phyloP scores from a whole-genome alignment of 2,797 vertebrate genomes.

The Liasis olivaceus region DNA sequence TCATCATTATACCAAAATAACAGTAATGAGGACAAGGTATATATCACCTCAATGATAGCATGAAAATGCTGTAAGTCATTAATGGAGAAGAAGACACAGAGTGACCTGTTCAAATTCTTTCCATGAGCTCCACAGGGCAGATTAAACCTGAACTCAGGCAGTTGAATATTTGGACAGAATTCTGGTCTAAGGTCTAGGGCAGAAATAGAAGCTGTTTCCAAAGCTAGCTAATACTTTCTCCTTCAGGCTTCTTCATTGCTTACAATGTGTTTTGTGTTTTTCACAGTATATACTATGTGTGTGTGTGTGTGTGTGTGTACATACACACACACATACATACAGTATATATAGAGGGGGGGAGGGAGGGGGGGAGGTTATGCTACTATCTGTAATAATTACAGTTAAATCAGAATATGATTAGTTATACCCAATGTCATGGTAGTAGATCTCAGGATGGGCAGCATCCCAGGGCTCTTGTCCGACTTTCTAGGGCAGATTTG shows the following conservation, averaged over 20 bases:
- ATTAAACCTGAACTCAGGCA: neutral
- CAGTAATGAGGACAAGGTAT: neutral
- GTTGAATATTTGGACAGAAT: neutral
- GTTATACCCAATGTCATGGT: neutral
- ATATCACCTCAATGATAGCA: neutral
- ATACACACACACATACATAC: too few relatives aligned
- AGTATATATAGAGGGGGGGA: too few relatives aligned
- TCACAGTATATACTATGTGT: neutral
- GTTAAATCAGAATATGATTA: neutral
- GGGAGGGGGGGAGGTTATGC: too few relatives aligned
- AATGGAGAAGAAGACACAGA: neutral
- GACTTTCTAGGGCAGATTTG: neutral
- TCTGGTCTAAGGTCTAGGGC: neutral
- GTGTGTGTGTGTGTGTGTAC: too few relatives aligned
- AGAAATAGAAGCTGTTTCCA: neutral
- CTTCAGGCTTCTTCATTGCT: neutral
- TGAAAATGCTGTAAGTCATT: neutral
- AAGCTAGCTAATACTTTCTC: neutral
- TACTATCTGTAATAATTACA: neutral
- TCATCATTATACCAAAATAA: neutral
- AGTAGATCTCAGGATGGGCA: neutral
- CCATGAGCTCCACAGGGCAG: neutral
- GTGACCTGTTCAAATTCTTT: neutral
- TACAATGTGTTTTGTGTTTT: neutral
- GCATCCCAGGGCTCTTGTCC: neutral